Conservation (phyloP, 2,888 invertebrate species). For the Drosophila infuscata region DNA sequence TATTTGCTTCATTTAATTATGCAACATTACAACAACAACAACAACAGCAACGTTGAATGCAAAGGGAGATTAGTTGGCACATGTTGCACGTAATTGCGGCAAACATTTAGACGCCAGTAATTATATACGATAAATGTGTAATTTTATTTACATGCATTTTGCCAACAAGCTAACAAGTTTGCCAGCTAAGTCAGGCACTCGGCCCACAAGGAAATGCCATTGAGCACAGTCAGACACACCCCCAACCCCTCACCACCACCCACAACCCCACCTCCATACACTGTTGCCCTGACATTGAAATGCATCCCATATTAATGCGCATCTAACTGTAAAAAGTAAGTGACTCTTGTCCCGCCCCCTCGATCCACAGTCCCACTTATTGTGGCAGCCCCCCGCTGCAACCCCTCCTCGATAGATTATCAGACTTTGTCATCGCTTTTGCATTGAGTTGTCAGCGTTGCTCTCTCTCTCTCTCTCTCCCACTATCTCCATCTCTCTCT, state of each 20-base stretch:
- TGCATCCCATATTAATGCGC: conserved; percentile 47
- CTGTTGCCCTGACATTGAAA: conserved; percentile 66
- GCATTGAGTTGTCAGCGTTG: conserved; percentile 25
- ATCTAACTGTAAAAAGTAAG: conserved; percentile 54
- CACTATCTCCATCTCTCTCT: neutral
- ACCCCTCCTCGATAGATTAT: neutral
- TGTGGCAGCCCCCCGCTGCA: conserved; percentile 5
- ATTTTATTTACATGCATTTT: conserved; percentile 4
- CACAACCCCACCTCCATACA: conserved; percentile 7
- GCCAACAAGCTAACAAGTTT: conserved; percentile 33
- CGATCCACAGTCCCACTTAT: conserved; percentile 5
- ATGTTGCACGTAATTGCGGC: conserved; percentile 68
- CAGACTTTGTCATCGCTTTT: conserved; percentile 24
- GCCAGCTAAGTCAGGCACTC: conserved; percentile 48
- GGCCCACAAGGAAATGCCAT: conserved; percentile 49
- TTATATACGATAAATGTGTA: conserved; percentile 63
- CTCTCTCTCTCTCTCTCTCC: conserved; percentile 2
- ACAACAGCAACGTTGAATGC: neutral
- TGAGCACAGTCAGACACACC: conserved; percentile 17
- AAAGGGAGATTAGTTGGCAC: conserved; percentile 48
- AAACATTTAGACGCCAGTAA: conserved; percentile 73
- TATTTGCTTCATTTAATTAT: conserved; percentile 69
- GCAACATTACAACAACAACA: conserved; percentile 20
- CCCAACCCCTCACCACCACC: neutral
- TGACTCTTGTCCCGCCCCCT: neutral